Conservation (phyloP, 2,113 vertebrate species). For the Mellivora capensis region DNA sequence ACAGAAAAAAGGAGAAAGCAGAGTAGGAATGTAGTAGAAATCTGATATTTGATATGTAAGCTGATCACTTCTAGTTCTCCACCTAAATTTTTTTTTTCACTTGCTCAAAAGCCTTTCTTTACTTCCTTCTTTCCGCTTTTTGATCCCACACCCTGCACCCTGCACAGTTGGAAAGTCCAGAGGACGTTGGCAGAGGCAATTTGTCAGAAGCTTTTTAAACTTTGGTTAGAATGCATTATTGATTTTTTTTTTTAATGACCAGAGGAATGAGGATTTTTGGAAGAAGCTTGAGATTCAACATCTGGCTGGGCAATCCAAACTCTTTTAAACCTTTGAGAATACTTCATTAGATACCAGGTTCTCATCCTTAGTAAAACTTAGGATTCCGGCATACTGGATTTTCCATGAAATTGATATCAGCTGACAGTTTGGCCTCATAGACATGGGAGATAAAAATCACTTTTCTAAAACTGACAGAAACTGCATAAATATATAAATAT, state of each 20-base stretch:
- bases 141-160: not conserved
- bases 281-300: slow-evolving; percentile 35
- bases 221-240: slow-evolving; percentile 65
- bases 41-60: slow-evolving; percentile 39
- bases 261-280: slow-evolving; percentile 53
- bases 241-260: slow-evolving; percentile 59
- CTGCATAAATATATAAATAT: not conserved
- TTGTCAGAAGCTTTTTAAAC: slow-evolving; percentile 64
- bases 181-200: slow-evolving; percentile 50
- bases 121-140: slow-evolving; percentile 42
- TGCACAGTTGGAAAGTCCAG: slow-evolving; percentile 51
- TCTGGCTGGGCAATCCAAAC: slow-evolving; percentile 7
- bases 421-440: not conserved
- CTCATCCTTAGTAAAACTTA: not conserved
- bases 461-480: not conserved
- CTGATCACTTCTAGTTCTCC: slow-evolving; percentile 13
- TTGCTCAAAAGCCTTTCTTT: slow-evolving; percentile 45
- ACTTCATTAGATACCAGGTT: slow-evolving; percentile 1
- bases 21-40: not conserved
- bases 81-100: slow-evolving; percentile 3
- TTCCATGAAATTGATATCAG: not conserved
- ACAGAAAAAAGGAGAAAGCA: not conserved
- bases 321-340: slow-evolving; percentile 36
- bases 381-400: not conserved
- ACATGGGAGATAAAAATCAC: not conserved